Conservation (phyloP, 2,797 vertebrate genomes). For the Rhyacichthys aspro region DNA sequence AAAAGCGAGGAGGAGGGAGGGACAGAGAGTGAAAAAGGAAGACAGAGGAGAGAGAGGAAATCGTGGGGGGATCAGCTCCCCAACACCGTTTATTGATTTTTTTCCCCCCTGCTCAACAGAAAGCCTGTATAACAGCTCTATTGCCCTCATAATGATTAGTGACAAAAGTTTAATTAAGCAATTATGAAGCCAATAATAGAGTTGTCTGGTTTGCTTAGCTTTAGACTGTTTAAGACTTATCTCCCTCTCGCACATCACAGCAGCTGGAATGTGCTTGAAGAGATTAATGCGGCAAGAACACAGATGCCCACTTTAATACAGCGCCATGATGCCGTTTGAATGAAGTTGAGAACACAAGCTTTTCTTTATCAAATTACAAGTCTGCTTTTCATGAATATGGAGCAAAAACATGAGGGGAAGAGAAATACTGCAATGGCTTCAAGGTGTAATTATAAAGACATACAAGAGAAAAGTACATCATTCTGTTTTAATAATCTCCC, state of each 20-base stretch:
- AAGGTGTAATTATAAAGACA: conserved; percentile 99
- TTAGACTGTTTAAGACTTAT: conserved; percentile 99
- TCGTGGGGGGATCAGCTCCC: conserved; percentile 93
- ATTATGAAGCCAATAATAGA: conserved; percentile 99
- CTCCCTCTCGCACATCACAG: conserved; percentile 98
- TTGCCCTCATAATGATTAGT: conserved; percentile 99
- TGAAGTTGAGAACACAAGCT: conserved; percentile 99
- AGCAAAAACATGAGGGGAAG: conserved; percentile 80
- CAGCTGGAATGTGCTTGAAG: conserved; percentile 99
- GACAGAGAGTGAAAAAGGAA: conserved; percentile 21
- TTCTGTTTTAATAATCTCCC: conserved; percentile 94
- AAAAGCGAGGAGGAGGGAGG: conserved; percentile 70
- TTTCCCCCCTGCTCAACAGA: conserved; percentile 88
- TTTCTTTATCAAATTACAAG: conserved; percentile 99
- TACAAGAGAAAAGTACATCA: conserved; percentile 97
- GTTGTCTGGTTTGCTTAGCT: conserved; percentile 99
- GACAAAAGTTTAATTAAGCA: conserved; percentile 99
- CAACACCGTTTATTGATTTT: conserved; percentile 99
- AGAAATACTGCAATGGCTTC: conserved; percentile 93
- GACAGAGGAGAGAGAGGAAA: conserved; percentile 73
- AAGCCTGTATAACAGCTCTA: conserved; percentile 99
- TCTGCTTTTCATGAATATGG: conserved; percentile 99
- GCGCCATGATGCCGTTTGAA: conserved; percentile 95
- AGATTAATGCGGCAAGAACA: conserved; percentile 99
- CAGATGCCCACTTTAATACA: conserved; percentile 99